Evolutionary conservation across 1,140 invertebrate species (phyloP).

Genomic region (Tribolium castaneum): DNA sequence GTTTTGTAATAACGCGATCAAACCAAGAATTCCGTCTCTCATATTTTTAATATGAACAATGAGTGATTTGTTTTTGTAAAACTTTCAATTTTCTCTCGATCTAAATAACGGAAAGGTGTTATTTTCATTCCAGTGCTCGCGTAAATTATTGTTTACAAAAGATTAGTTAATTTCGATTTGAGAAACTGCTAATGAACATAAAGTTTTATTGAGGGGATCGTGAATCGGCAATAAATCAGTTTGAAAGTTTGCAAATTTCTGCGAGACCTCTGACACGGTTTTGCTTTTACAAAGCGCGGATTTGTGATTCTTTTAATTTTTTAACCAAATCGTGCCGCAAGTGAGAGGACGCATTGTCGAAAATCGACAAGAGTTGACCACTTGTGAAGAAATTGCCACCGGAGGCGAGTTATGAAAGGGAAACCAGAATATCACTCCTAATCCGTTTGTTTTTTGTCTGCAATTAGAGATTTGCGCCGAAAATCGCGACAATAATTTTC

Average conservation of each 20-base stretch:
- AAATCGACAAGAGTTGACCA: background rate
- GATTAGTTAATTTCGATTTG: background rate
- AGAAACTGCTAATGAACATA: background rate
- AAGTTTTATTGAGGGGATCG: too few species aligned
- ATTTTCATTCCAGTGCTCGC: background rate
- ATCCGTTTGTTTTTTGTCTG: background rate
- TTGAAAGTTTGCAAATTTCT: background rate
- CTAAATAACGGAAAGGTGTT: background rate
- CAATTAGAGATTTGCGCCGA: background rate
- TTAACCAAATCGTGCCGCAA: background rate
- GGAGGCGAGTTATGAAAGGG: background rate
- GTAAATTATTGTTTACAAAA: background rate
- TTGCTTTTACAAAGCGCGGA: background rate
- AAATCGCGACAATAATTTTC: background rate
- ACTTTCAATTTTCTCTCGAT: conserved; percentile 23
- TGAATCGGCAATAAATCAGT: background rate
- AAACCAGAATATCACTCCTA: background rate
- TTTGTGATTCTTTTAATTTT: background rate
- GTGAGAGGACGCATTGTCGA: conserved; percentile 5
- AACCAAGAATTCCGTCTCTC: background rate
- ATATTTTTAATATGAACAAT: background rate
- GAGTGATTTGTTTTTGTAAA: background rate
- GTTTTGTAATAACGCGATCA: background rate
- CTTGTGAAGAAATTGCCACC: background rate
- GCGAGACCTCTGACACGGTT: background rate